Evolutionary conservation across 2,113 vertebrate genomes (phyloP).

Genomic region (Capreolus pygargus): DNA sequence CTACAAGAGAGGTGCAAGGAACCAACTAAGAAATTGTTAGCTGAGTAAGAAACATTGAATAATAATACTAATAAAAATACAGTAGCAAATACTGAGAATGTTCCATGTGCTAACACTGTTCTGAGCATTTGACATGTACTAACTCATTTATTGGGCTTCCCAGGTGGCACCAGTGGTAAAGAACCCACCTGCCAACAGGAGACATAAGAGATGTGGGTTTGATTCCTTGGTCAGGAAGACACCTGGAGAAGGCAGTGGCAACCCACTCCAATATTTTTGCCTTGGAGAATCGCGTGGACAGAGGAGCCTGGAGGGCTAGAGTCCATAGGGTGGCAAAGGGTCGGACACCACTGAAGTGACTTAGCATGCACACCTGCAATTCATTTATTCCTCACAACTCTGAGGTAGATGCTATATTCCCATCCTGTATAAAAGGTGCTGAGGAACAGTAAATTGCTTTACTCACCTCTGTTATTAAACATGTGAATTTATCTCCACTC

Average conservation of each 20-base stretch:
- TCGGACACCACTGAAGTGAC: not conserved
- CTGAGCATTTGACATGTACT: not conserved
- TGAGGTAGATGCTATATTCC: not conserved
- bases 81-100: not conserved
- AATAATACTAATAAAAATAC: not conserved
- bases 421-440: not conserved
- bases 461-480: not conserved
- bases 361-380: not conserved
- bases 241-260: not conserved
- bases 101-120: not conserved
- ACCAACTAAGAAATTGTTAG: not conserved
- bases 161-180: not conserved
- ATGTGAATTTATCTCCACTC: not conserved
- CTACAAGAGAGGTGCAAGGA: not conserved
- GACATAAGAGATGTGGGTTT: not conserved
- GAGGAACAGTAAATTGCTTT: not conserved
- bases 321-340: not conserved
- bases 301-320: not conserved
- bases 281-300: fast-evolving
- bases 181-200: not conserved
- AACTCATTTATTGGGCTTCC: not conserved
- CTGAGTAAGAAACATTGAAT: not conserved
- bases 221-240: not conserved
- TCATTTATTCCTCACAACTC: not conserved
- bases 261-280: not conserved